Base-by-base conservation (phyloP, 2,797 vertebrate species). In the Lerista edwardsae region DNA sequence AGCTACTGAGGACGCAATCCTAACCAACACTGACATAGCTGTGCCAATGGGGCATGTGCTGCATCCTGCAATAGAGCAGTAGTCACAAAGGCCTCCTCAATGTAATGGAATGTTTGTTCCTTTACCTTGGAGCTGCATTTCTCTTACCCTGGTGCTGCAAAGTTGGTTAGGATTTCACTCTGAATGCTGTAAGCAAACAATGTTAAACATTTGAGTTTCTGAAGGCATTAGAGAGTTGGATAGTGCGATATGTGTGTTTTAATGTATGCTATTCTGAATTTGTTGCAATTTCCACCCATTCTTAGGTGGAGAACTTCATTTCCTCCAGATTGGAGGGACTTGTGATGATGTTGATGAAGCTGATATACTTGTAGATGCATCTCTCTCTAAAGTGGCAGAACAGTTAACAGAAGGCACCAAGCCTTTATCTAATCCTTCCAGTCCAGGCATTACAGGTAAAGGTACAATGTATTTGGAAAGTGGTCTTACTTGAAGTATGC, bases 291-390 rank as follows among this genome's bases (percentile, higher is more conserved):
- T 90, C 78, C 90, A 19, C 84, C 80, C 1, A 51, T 67, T 89
- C 88, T 34, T 94, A 99, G 99, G 99, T 95, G 99, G 99, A 97
- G 99, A 99, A 93, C 98, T 99, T 97, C 98, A 99, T 98, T 99
- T 99, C 97, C 99, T 99, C 97, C 99, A 99, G 96, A 99, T 99
- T 98, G 99, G 99, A 98, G 99, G 98, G 87, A 97, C 98, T 80
- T 99, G 97, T 73, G 99, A 99, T 88, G 98, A 99, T 95, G 96
- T 98, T 84, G 99, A 99, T 95, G 98, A 99, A 90, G 96, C 97
- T 89, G 98, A 99, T 96, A 99, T 99, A 95, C 98, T 99, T 95
- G 98, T 99, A 89, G 99, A 99, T 93, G 98, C 97, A 94, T 98
- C 98, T 90, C 96, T 99, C 95, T 97, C 96, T 95, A 99, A 99